Evolutionary conservation across 2,797 vertebrate genomes (phyloP).

Genomic region (Sphenodon punctatus): DNA sequence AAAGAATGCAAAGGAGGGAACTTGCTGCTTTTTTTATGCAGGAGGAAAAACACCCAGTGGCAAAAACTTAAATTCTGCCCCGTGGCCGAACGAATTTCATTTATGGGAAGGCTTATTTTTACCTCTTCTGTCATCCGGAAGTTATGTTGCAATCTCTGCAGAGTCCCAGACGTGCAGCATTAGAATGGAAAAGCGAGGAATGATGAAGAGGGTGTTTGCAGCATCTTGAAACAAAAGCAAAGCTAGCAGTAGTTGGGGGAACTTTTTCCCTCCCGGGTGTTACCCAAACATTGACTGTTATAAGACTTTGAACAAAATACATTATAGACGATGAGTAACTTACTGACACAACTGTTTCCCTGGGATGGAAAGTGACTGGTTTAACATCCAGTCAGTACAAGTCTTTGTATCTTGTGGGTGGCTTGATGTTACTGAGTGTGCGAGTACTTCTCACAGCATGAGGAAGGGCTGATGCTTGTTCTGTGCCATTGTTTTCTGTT

Average conservation of each 20-base stretch:
- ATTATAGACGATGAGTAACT: no score
- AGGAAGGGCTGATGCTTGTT: no score
- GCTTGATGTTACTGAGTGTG: no score
- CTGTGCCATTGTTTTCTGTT: no score
- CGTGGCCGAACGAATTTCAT: slow-evolving; percentile 57
- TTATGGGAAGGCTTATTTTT: slow-evolving; percentile 72
- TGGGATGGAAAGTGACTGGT: no score
- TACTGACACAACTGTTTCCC: no score
- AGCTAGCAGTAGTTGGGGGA: not conserved
- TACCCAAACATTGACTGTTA: not conserved
- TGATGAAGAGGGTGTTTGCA: not conserved
- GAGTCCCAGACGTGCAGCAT: not conserved
- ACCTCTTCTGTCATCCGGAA: slow-evolving; percentile 65
- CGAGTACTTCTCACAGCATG: no score
- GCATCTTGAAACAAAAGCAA: not conserved
- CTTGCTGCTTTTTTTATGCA: not conserved
- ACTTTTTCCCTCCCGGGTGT: not conserved
- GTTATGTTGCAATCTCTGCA: slow-evolving; percentile 51
- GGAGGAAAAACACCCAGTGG: slow-evolving; percentile 33
- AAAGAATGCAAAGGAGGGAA: slow-evolving; percentile 15
- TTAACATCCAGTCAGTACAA: no score
- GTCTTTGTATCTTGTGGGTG: no score
- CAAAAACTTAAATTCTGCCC: slow-evolving; percentile 47
- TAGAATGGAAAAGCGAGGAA: not conserved
- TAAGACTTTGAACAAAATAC: no score